Evolutionary conservation across 35 echinoderm and acorn worm genomes (phyloP).

Genomic region (Nesometra sesokonis): DNA sequence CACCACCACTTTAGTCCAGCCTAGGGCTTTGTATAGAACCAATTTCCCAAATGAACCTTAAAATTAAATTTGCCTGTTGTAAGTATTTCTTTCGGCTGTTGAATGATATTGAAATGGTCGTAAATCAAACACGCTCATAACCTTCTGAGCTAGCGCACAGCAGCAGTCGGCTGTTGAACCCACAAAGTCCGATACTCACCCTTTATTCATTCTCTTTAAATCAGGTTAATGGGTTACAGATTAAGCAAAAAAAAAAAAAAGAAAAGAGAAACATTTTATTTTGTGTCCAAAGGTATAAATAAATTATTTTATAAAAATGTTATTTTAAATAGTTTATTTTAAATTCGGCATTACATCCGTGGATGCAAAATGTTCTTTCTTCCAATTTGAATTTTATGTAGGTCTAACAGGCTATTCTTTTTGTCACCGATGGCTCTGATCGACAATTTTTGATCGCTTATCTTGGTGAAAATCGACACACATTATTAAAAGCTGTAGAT

Average conservation of each 20-base stretch:
- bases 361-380: too few relatives aligned
- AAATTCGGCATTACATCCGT: too few relatives aligned
- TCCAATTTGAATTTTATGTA: too few relatives aligned
- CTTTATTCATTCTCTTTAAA: not conserved
- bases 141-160: not conserved
- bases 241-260: not conserved
- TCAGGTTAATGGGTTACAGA: not conserved
- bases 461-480: too few relatives aligned
- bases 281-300: too few relatives aligned
- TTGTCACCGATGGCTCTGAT: too few relatives aligned
- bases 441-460: too few relatives aligned
- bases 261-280: too few relatives aligned
- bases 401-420: too few relatives aligned
- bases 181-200: not conserved
- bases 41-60: not conserved
- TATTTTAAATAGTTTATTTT: too few relatives aligned
- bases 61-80: not conserved
- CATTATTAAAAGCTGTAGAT: too few relatives aligned
- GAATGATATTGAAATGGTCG: not conserved
- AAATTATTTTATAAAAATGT: too few relatives aligned
- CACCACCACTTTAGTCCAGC: not conserved
- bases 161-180: not conserved
- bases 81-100: not conserved
- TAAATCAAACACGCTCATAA: not conserved
- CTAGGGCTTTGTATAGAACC: not conserved